Percentiles rank a stretch among this genome's conserved stretches.
Evolutionary conservation across 2,113 vertebrate species (phyloP).

Genomic region (Chionomys nivalis): DNA sequence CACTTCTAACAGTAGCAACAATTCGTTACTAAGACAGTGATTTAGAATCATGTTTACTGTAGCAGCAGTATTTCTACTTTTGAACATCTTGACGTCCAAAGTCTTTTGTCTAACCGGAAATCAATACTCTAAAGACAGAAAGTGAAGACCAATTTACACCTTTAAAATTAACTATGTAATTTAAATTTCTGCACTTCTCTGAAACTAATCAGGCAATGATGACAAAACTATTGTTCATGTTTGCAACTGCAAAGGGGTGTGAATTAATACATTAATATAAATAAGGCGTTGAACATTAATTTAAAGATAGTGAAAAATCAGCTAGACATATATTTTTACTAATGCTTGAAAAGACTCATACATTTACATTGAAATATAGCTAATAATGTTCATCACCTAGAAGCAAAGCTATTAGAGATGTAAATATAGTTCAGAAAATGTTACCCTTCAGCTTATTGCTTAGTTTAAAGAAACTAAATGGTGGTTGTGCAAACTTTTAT

Average conservation of each 20-base stretch:
- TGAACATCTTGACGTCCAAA: conserved; percentile 12
- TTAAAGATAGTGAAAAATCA: conserved; percentile 31
- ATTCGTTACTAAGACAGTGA: background rate
- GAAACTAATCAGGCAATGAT: conserved; percentile 9
- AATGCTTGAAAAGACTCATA: background rate
- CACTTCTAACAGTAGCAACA: background rate
- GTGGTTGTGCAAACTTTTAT: conserved; percentile 8
- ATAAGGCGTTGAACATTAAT: background rate
- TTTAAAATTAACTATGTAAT: conserved; percentile 52
- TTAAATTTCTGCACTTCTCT: conserved; percentile 32
- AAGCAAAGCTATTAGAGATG: background rate
- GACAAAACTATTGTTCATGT: background rate
- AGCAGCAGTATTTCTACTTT: background rate
- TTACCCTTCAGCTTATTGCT: background rate
- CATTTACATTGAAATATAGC: conserved; percentile 24
- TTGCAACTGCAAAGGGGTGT: background rate
- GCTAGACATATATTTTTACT: conserved; percentile 2
- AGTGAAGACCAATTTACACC: conserved; percentile 35
- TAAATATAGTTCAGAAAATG: conserved; percentile 17
- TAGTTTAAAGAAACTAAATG: background rate
- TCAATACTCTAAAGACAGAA: conserved; percentile 44
- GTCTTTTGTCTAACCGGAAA: conserved; percentile 36
- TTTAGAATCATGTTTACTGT: background rate
- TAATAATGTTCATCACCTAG: background rate
- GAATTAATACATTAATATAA: conserved; percentile 31